Base-by-base conservation (phyloP, 2,113 vertebrate species). In the Strigops habroptila region DNA sequence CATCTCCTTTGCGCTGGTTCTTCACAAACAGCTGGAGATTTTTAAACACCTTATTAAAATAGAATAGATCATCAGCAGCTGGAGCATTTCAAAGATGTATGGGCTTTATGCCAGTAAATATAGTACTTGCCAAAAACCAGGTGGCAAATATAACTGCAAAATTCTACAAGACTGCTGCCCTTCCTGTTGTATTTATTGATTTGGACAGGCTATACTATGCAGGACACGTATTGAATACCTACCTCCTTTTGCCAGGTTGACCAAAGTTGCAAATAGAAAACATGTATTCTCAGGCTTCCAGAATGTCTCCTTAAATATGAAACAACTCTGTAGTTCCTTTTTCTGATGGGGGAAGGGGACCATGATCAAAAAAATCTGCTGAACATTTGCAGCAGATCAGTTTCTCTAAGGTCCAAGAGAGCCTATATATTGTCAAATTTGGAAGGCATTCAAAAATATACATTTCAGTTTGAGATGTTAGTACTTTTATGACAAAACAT, bases 11-110 rank as follows among this genome's bases (percentile, higher is more conserved):
- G 67, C 96, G 17, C 95, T 98, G 98, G 49, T 97, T 97, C 81
- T 98, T 94, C 97, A 98, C 13, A 88, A 99, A 98, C 91, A 98
- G 94, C 86, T 98, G 97, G 78, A 98, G 96, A 96, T 96, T 98
- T 97, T 98, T 98, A 97, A 98, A 98, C 92, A 98, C 98, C 98
- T 99, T 96, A 92, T 97, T 83, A 80, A 82, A 96, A 84, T 10
- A 85, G 88, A 95, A 82, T 46, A 88, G 91, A 94, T 86, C 92
- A 86, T 0, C 89, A 91, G 86, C 96, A 96, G 95, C 96, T 94
- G 95, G 88, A 91, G 88, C 37, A 16, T 86, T 84, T 91, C 74
- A 43, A 18, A 94, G 81, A 92, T 39, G 65, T 65, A 49, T 18
- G 41, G 95, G 95, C 77, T 89, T 65, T 33, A 6, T 57, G 92